Evolutionary conservation across 1,140 invertebrate genomes (phyloP), one percentile per base, ranked within the genome.

Genomic region (Camponotus pennsylvanicus): DNA sequence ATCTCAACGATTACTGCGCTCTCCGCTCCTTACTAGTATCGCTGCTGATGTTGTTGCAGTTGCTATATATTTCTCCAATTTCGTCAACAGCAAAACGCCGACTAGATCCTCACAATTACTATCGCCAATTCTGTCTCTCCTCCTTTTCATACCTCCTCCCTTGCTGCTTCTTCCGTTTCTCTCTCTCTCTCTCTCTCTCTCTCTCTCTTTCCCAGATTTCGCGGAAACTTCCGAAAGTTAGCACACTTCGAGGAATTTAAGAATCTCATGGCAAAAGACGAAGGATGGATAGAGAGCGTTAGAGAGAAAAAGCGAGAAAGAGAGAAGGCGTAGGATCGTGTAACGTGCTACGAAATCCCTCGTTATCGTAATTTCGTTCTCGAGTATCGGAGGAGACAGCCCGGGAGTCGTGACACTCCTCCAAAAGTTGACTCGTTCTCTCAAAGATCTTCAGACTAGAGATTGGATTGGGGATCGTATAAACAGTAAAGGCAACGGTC

Each of bases 301-400:
- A 75, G 27, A 32, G 42, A 73, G 45, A 61, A 21, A 37, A 55
- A 52, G 13, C 40, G n/a, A 59, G 37, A 27, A 37, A 69, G 21
- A 70, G 64, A 45, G 4, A 52, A 2, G 75, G 49, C 63, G 49
- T n/a, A 67, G 77, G 77, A 82, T 86, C 77, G 67, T 69, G 85
- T 79, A 78, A 86, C 76, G 85, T 82, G 85, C 63, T 69, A 70
- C 77, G 85, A 86, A 82, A 86, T 86, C 85, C 77, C 85, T 86
- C 85, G 85, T 86, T 86, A 82, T 86, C 79, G 86, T 89, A 88
- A 89, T 88, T 89, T 88, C 59, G 45, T 88, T 89, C 82, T 73
- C 86, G 67, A 85, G 76, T 27, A 85, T 85, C 84, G 84, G 40
- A 85, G 84, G 18, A 85, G 55, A 59, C 55, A 52, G 67, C 49